phyloP scores from a whole-genome alignment of 2,113 vertebrate genomes.

The Crypturellus undulatus region DNA sequence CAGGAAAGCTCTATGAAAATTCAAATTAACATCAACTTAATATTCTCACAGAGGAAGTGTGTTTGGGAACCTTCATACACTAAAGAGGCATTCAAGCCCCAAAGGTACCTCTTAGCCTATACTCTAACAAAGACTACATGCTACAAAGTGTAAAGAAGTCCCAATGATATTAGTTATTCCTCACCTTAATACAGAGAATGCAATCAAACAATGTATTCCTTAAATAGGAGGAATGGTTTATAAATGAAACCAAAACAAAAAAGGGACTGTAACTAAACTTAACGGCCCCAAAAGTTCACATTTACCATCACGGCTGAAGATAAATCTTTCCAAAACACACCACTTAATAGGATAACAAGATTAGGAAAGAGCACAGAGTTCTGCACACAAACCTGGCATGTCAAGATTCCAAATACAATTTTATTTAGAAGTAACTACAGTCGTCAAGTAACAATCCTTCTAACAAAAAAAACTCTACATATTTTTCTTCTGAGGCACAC shows the following conservation, averaged over 20 bases:
- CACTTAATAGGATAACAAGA: conserved; percentile 20
- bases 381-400: neutral
- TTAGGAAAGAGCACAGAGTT: neutral
- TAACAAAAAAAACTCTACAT: neutral
- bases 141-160: neutral
- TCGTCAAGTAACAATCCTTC: neutral
- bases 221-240: neutral
- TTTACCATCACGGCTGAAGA: neutral
- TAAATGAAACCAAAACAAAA: neutral
- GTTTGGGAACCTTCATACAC: neutral
- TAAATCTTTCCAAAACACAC: neutral
- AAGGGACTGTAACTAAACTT: neutral
- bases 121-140: neutral
- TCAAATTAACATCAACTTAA: fast-evolving
- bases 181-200: neutral
- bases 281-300: neutral
- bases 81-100: neutral
- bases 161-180: neutral
- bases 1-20: neutral
- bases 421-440: neutral
- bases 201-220: neutral
- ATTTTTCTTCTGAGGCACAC: conserved; percentile 23
- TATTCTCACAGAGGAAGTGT: neutral
- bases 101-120: neutral
- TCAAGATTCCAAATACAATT: neutral